Conservation (phyloP, 2,888 invertebrate genomes). For the Lithophane leautieri region DNA sequence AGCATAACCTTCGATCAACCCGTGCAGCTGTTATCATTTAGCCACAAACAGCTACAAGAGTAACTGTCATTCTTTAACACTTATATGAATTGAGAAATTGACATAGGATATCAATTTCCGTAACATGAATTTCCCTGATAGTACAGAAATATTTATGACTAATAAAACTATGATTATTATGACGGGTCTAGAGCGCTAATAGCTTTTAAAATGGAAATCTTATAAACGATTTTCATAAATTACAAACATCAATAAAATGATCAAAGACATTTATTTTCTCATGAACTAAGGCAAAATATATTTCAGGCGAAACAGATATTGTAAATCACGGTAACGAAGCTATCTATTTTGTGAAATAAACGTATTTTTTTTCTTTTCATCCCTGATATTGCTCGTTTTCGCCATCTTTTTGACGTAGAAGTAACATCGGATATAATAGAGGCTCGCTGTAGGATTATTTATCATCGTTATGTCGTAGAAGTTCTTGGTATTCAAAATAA, state of each 20-base stretch:
- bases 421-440: conserved; percentile 23
- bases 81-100: too few species aligned
- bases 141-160: too few species aligned
- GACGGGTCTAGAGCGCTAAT: neutral
- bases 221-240: conserved; percentile 35
- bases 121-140: too few species aligned
- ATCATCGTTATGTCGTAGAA: conserved; percentile 11
- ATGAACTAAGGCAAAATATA: conserved; percentile 58
- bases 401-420: conserved; percentile 41
- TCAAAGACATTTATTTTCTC: conserved; percentile 37
- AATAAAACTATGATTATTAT: neutral
- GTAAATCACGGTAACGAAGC: conserved; percentile 79
- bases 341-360: conserved; percentile 70
- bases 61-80: too few species aligned
- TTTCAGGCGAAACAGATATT: conserved; percentile 70
- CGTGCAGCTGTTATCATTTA: too few species aligned
- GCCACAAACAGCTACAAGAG: too few species aligned
- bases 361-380: conserved; percentile 67
- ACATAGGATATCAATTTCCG: too few species aligned
- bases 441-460: conserved; percentile 36
- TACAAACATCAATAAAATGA: conserved; percentile 56
- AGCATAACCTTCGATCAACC: too few species aligned
- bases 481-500: conserved; percentile 14
- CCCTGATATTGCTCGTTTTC: conserved; percentile 58
- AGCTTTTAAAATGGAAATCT: neutral